Evolutionary conservation across 1,140 invertebrate species (phyloP).

Genomic region (Drosophila baimaii): DNA sequence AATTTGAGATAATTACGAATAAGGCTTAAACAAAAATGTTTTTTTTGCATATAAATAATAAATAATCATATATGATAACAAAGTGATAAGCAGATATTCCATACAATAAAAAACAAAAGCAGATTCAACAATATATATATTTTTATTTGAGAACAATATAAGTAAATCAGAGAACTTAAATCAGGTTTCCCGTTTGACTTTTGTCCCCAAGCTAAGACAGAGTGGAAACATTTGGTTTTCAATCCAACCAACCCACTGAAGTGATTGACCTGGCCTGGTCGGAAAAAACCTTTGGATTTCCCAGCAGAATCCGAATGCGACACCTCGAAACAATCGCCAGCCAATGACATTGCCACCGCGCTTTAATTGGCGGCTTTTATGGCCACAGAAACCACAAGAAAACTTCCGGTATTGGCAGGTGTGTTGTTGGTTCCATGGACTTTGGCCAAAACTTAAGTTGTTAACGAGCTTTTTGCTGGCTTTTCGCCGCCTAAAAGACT

Average conservation of each 20-base stretch:
- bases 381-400: constrained; percentile 56
- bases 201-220: too few species aligned
- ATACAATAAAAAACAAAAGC: background rate
- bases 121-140: background rate
- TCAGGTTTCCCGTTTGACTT: background rate
- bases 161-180: background rate
- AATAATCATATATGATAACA: too few species aligned
- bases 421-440: constrained; percentile 26
- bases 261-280: constrained; percentile 39
- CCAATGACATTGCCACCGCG: constrained; percentile 56
- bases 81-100: background rate
- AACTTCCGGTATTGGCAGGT: constrained; percentile 60
- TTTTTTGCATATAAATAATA: too few species aligned
- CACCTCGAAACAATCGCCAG: constrained; percentile 39
- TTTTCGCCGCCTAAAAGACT: background rate
- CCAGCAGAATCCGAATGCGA: constrained; percentile 18
- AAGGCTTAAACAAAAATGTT: too few species aligned
- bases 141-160: too few species aligned
- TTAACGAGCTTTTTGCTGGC: constrained; percentile 16
- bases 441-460: constrained; percentile 43
- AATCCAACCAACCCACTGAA: background rate
- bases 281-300: constrained; percentile 63
- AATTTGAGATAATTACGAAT: background rate
- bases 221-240: background rate
- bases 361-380: constrained; percentile 58